phyloP scores from a whole-genome alignment of 2,888 invertebrate species.

The Heteropelma amictum region DNA sequence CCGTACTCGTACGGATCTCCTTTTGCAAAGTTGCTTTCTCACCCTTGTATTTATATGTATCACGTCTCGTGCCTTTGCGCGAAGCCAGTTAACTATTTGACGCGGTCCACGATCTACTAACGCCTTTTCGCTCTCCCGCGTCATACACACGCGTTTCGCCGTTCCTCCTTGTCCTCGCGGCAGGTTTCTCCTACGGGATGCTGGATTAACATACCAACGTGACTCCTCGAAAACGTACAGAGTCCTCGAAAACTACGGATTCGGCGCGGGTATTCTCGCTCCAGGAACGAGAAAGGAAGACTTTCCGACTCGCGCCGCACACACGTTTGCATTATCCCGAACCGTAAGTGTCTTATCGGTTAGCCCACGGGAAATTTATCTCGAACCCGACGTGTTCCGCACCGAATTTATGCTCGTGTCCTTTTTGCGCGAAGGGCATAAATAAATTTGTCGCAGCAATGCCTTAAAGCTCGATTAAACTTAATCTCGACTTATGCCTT shows the following conservation, averaged over 20 bases:
- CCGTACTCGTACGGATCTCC: conserved; percentile 56
- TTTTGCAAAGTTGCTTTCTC: conserved; percentile 64
- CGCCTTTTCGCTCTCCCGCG: conserved; percentile 35
- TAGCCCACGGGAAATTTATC: not conserved
- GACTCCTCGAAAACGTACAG: conserved; percentile 45
- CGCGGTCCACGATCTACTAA: conserved; percentile 57
- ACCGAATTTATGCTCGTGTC: not conserved
- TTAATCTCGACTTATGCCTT: conserved; percentile 73
- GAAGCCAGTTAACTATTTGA: conserved; percentile 71
- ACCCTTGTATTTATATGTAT: conserved; percentile 54
- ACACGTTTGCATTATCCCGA: not conserved
- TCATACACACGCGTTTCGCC: conserved; percentile 9
- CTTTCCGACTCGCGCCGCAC: no score
- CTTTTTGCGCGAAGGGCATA: not conserved
- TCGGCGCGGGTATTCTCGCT: no score
- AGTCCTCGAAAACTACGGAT: conserved; percentile 24
- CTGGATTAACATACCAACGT: conserved; percentile 64
- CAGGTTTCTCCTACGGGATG: conserved; percentile 43
- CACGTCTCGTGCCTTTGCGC: conserved; percentile 61
- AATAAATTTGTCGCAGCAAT: conserved; percentile 36
- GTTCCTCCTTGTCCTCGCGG: conserved; percentile 7
- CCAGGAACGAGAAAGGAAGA: no score
- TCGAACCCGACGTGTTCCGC: not conserved
- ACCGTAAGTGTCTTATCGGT: conserved; percentile 3
- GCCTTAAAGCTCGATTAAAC: conserved; percentile 73